Conservation (phyloP, 2,888 invertebrate species). For the Coremacera marginata region DNA sequence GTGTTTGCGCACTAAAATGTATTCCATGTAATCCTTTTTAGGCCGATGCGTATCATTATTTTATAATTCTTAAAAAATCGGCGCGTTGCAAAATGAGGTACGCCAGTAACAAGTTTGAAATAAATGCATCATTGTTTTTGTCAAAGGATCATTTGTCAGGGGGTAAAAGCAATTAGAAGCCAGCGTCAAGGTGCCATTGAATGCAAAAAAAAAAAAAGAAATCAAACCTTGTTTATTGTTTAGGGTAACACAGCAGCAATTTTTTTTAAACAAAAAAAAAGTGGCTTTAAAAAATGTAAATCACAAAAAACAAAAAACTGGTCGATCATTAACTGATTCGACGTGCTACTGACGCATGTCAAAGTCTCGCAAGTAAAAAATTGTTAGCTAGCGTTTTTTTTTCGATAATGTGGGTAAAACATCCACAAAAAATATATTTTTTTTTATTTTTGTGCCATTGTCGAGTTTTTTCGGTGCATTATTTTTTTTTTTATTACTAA, state of each 20-base stretch:
- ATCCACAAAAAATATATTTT: not conserved
- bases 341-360: conserved; percentile 28
- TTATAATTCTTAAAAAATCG: conserved; percentile 1
- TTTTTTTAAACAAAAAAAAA: not conserved
- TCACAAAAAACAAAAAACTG: not conserved
- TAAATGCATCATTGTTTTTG: not conserved
- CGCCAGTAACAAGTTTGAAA: not conserved
- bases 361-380: not conserved
- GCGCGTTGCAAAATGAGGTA: not conserved
- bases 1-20: conserved; percentile 26
- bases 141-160: conserved; percentile 21
- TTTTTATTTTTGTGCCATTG: not conserved
- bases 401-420: not conserved
- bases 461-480: not conserved
- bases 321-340: conserved; percentile 36
- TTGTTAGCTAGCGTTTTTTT: not conserved
- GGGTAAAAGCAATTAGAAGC: conserved; percentile 31
- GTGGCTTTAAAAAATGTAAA: not conserved
- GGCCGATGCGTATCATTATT: conserved; percentile 26
- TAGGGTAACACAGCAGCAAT: conserved; percentile 27
- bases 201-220: not conserved
- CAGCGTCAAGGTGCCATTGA: conserved; percentile 6
- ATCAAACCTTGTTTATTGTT: not conserved
- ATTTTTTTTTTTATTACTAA: not conserved
- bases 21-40: conserved; percentile 23